Conservation (phyloP, 2,797 vertebrate genomes). For the Remorina albescens region DNA sequence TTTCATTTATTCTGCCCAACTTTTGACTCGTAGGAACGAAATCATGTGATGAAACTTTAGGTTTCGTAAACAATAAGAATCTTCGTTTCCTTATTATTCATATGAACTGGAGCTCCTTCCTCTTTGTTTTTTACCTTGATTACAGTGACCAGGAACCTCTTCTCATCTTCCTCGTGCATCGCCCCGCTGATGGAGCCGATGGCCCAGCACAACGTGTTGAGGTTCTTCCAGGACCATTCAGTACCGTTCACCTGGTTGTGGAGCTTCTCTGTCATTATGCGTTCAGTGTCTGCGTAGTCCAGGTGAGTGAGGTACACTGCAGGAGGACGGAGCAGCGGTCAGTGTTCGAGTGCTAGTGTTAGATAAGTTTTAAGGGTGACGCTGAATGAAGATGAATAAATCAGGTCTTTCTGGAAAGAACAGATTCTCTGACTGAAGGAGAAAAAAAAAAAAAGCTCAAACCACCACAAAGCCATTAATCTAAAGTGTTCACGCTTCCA, state of each 20-base stretch:
- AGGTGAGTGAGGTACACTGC: conserved; percentile 97
- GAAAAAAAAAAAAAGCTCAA: too few species aligned
- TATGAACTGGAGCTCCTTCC: background rate
- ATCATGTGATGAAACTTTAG: too few species aligned
- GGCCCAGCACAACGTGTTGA: conserved; percentile 98
- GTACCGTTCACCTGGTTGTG: conserved; percentile 99
- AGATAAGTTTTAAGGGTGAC: background rate
- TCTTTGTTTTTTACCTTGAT: conserved; percentile 88
- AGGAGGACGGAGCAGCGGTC: background rate
- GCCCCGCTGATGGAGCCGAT: conserved; percentile 98
- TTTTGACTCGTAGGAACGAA: too few species aligned
- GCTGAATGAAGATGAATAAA: background rate
- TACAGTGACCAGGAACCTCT: conserved; percentile 97
- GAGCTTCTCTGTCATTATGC: conserved; percentile 99
- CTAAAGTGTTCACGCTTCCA: too few species aligned
- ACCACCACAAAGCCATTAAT: too few species aligned
- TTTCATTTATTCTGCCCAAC: too few species aligned
- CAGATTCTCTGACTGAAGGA: too few species aligned
- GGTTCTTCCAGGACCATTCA: conserved; percentile 99
- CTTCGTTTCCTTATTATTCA: too few species aligned
- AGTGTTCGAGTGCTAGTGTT: background rate
- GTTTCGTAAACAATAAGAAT: background rate
- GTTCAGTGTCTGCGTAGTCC: conserved; percentile 97
- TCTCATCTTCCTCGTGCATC: conserved; percentile 99
- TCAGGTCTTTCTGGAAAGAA: too few species aligned